Percentiles rank a stretch among this genome's conserved stretches.
These are phyloP conservation scores for Eurytoma adleriae DNA, from an alignment of 2,888 invertebrate species.

Conservation along the genomic window DNA sequence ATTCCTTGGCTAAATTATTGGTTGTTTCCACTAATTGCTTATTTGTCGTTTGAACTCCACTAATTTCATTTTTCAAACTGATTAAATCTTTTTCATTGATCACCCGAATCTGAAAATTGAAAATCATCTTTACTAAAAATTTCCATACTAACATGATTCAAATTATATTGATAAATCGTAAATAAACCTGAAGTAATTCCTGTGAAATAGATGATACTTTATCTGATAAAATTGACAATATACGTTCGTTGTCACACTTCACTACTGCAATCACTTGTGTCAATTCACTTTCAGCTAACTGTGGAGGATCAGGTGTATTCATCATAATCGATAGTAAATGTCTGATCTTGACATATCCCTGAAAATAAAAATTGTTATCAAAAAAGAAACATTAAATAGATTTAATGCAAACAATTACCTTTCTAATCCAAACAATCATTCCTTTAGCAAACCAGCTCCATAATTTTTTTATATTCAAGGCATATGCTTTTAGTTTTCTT, in stretches of 20 bases:
- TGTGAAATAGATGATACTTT: slow-evolving; percentile 36
- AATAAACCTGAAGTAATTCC: slow-evolving; percentile 38
- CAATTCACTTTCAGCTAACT: slow-evolving; percentile 21
- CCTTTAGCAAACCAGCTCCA: slow-evolving; percentile 64
- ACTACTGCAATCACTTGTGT: slow-evolving; percentile 36
- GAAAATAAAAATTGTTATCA: slow-evolving; percentile 36
- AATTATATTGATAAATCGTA: neutral
- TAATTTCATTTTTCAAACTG: slow-evolving; percentile 62
- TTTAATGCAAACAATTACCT: slow-evolving; percentile 54
- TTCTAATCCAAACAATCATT: slow-evolving; percentile 59
- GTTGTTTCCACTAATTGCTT: slow-evolving; percentile 62
- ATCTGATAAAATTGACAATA: slow-evolving; percentile 34
- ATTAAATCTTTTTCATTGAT: slow-evolving; percentile 60
- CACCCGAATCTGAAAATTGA: slow-evolving; percentile 58
- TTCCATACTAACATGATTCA: neutral
- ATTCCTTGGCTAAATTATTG: slow-evolving; percentile 61
- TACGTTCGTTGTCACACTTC: slow-evolving; percentile 30
- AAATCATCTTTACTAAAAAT: neutral
- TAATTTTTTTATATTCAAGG: slow-evolving; percentile 55
- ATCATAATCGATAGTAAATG: slow-evolving; percentile 37
- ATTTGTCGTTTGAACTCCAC: slow-evolving; percentile 59
- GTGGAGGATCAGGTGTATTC: slow-evolving; percentile 14
- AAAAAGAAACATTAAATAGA: neutral
- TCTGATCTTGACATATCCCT: slow-evolving; percentile 58
- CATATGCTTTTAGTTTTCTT: slow-evolving; percentile 35